A percentile compares a stretch with the other conserved stretches of the same genome.
phyloP scores from a whole-genome alignment of 2,888 invertebrate species.

The Sesamia inferens region DNA sequence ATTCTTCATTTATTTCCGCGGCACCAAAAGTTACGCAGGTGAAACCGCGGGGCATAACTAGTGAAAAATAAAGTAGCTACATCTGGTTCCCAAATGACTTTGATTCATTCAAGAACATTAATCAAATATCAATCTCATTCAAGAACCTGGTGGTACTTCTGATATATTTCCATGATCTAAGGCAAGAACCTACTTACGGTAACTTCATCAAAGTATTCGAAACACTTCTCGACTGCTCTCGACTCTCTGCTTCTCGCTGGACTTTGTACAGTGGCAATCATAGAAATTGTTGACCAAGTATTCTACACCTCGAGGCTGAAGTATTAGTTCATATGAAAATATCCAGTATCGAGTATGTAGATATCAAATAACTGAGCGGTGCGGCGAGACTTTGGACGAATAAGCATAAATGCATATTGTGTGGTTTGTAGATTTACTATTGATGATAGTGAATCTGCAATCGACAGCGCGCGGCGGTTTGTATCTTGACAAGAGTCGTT shows the following conservation, averaged over 20 bases:
- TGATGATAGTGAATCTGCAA: not conserved
- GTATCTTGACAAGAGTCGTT: too few relatives aligned
- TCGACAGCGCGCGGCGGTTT: too few relatives aligned
- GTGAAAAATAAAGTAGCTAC: too few relatives aligned
- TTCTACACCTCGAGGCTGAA: conserved; percentile 19
- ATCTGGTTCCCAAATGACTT: not conserved
- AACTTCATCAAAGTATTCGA: conserved; percentile 55
- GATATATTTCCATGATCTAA: conserved; percentile 37
- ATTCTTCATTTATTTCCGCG: too few relatives aligned
- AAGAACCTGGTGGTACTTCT: not conserved
- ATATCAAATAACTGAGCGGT: conserved; percentile 2
- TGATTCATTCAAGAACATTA: not conserved
- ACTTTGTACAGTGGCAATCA: conserved; percentile 34
- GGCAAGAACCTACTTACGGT: conserved; percentile 46
- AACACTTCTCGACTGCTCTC: too few relatives aligned
- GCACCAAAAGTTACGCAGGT: too few relatives aligned
- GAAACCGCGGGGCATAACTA: too few relatives aligned
- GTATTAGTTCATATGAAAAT: conserved; percentile 35
- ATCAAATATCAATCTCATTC: not conserved
- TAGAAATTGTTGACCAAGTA: conserved; percentile 30
- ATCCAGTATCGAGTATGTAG: conserved; percentile 22
- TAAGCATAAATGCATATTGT: not conserved
- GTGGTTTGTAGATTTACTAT: not conserved
- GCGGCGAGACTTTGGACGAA: conserved; percentile 12
- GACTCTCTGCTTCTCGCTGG: conserved; percentile 25